Evolutionary conservation across 1,140 invertebrate species (phyloP), one percentile per base, ranked within the genome.

Genomic region (Homalodisca vitripennis): DNA sequence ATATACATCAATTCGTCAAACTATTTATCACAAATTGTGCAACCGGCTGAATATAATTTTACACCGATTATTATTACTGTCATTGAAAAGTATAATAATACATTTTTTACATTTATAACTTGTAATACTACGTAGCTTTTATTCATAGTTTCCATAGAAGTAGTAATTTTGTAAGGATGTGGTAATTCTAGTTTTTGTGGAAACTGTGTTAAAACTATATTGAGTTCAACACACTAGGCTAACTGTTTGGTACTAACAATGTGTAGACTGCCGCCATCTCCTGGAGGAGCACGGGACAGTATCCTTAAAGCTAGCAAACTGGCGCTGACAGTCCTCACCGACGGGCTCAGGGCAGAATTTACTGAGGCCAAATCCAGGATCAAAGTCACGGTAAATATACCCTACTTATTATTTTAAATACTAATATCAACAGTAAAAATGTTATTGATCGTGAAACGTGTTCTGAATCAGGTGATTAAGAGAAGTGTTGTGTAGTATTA

Each of bases 331-430:
- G 83, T 84, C 22, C 77, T 89, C 60, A 82, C 83, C 6, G 86
- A 89, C 74, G 84, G 84, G 32, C 78, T 87, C 51, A 79, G 86
- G 14, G 80, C 82, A 47, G 88, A 89, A 74, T 79, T 89, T 22
- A 75, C 80, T 29, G 78, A 80, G 24, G 72, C 80, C 31, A 82
- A 83, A 29, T 82, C 80, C 20, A 83, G 84, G 47, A 86, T 89
- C 57, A 81, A 84, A 72, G 80, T 89, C 0, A 84, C 85, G 1
- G 84, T 85, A 77, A 79, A 70, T 68, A 2, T 66, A 48, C 14
- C 6, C 17, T 17, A 41, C 34, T 41, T 10, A 41, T 10, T 17
- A 41, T 10, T 41, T n/a, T n/a, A n/a, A 41, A 41, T 41, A 6
- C 34, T 10, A 41, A 41, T 10, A 41, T 41, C 6, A 10, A 41